Conservation (phyloP, 2,888 invertebrate genomes). For the Plebejus anna region DNA sequence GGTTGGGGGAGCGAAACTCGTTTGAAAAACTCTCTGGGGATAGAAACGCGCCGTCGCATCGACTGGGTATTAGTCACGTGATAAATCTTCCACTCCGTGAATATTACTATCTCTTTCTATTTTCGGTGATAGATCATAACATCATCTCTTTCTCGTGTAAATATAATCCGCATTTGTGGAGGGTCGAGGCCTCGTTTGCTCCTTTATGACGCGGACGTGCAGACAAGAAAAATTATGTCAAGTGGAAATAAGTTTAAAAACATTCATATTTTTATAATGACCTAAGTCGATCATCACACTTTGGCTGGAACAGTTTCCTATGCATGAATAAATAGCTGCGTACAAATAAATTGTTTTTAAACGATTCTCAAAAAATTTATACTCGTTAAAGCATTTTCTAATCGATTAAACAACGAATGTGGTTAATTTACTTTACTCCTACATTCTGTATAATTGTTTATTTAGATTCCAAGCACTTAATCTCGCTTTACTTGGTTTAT, state of each 20-base stretch:
- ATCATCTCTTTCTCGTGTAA: slow-evolving; percentile 57
- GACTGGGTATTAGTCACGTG: slow-evolving; percentile 76
- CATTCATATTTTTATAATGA: background rate
- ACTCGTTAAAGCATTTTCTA: slow-evolving; percentile 1
- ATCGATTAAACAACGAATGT: background rate
- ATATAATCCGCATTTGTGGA: slow-evolving; percentile 63
- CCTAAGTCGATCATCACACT: slow-evolving; percentile 5
- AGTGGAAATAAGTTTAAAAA: slow-evolving; percentile 43
- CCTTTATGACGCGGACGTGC: slow-evolving; percentile 57
- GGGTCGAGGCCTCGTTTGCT: slow-evolving; percentile 59
- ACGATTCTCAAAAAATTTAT: background rate
- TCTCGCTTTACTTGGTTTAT: background rate
- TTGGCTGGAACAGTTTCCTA: background rate
- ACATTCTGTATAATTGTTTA: background rate
- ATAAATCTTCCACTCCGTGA: slow-evolving; percentile 71
- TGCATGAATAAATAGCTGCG: background rate
- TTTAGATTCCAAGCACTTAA: background rate
- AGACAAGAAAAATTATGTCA: slow-evolving; percentile 51
- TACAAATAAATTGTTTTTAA: background rate
- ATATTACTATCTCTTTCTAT: slow-evolving; percentile 60
- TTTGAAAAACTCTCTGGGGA: slow-evolving; percentile 77
- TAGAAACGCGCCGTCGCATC: slow-evolving; percentile 65
- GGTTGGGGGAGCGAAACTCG: slow-evolving; percentile 76
- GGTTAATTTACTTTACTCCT: background rate
- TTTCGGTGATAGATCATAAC: slow-evolving; percentile 53